phyloP scores from a whole-genome alignment of 2,113 vertebrate genomes.

The Prionailurus bengalensis region DNA sequence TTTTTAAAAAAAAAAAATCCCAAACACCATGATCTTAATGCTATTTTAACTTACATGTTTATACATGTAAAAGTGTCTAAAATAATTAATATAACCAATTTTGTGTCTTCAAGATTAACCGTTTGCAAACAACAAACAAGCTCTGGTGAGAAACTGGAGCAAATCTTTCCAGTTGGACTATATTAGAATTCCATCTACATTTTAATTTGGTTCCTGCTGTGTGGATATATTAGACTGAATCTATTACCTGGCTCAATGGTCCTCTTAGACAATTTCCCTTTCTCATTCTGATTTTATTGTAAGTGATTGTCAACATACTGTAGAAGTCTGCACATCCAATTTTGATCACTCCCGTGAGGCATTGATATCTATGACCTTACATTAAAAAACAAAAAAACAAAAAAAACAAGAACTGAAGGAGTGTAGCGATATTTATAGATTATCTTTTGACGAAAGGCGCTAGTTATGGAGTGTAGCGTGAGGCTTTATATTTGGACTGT shows the following conservation, averaged over 20 bases:
- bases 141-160: constrained; percentile 62
- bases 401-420: constrained; percentile 74
- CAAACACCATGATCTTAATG: neutral
- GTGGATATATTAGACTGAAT: constrained; percentile 82
- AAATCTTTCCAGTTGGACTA: constrained; percentile 79
- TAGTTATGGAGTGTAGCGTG: constrained; percentile 26
- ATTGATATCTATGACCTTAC: constrained; percentile 68
- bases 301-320: constrained; percentile 79
- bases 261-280: constrained; percentile 84
- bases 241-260: constrained; percentile 87
- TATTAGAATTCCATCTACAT: constrained; percentile 85
- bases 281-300: constrained; percentile 86
- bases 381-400: constrained; percentile 32
- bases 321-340: constrained; percentile 81
- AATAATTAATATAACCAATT: constrained; percentile 75
- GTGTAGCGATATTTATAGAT: constrained; percentile 56
- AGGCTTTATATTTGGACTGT: constrained; percentile 48
- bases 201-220: constrained; percentile 86
- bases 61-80: constrained; percentile 22
- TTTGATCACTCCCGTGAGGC: constrained; percentile 77
- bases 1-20: neutral
- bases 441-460: constrained; percentile 62
- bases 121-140: constrained; percentile 66
- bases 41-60: constrained; percentile 60
- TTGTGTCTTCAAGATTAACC: constrained; percentile 64